Evolutionary conservation across 2,113 vertebrate genomes (phyloP).

Genomic region (Quiscalus mexicanus): DNA sequence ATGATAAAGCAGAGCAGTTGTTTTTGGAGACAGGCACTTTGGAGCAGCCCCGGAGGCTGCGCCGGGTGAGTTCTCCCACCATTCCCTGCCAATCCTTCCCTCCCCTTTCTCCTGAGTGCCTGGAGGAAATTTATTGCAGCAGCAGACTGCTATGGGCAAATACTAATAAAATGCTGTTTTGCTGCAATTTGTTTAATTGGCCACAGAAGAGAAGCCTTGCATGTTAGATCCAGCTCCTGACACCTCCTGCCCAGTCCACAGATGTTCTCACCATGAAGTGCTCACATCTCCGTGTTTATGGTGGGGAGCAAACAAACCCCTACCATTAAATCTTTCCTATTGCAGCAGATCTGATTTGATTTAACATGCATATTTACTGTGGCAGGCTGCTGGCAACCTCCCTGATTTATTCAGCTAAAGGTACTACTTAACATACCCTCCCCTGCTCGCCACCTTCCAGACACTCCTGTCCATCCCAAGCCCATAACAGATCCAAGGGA

Average conservation of each 20-base stretch:
- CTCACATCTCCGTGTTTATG: constrained; percentile 17
- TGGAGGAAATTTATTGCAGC: constrained; percentile 88
- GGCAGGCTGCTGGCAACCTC: constrained; percentile 33
- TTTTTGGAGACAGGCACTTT: constrained; percentile 84
- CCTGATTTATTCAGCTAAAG: constrained; percentile 27
- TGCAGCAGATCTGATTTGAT: constrained; percentile 48
- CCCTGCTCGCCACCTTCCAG: background rate
- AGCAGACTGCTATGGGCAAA: constrained; percentile 84
- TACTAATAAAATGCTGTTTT: constrained; percentile 95
- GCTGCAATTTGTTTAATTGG: constrained; percentile 94
- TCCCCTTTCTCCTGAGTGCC: constrained; percentile 76
- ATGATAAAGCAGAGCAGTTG: constrained; percentile 87
- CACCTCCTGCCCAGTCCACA: constrained; percentile 73
- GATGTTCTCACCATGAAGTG: constrained; percentile 72
- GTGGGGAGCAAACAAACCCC: constrained; percentile 42
- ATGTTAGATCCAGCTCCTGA: constrained; percentile 53
- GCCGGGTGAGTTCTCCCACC: constrained; percentile 77
- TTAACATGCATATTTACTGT: constrained; percentile 46
- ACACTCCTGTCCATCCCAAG: background rate
- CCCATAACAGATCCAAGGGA: accelerated
- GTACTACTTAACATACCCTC: background rate
- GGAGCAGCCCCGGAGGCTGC: constrained; percentile 81
- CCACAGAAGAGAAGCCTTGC: constrained; percentile 85
- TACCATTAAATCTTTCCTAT: constrained; percentile 42
- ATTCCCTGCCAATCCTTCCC: constrained; percentile 80